Conservation (phyloP, 2,888 invertebrate species). For the Acleris laterana region DNA sequence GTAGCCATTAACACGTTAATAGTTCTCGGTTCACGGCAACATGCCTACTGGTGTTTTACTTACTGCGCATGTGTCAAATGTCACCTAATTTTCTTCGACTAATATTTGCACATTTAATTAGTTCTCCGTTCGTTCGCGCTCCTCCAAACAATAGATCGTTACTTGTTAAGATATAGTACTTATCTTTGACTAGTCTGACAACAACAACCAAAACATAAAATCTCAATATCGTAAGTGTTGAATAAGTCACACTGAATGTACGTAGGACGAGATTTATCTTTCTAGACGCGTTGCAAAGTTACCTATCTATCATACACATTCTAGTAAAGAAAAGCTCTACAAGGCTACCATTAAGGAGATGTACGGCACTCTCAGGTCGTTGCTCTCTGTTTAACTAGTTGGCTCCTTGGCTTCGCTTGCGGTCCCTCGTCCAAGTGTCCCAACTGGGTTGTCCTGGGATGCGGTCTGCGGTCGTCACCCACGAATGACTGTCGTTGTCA, state of each 20-base stretch:
- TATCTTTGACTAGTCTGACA: neutral
- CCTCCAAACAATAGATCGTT: neutral
- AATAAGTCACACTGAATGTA: too few species aligned
- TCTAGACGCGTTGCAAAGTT: too few species aligned
- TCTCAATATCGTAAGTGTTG: too few species aligned
- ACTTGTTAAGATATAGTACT: neutral
- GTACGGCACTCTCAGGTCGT: constrained; percentile 9
- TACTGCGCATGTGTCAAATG: constrained; percentile 14
- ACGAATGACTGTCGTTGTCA: constrained; percentile 23
- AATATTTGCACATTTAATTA: neutral
- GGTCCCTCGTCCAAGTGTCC: constrained; percentile 49
- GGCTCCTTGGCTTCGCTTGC: constrained; percentile 37
- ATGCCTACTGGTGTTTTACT: constrained; percentile 29
- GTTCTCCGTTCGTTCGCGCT: neutral
- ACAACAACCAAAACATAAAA: too few species aligned
- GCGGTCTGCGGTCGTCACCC: constrained; percentile 50
- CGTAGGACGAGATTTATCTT: too few species aligned
- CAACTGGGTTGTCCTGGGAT: constrained; percentile 48
- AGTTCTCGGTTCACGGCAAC: constrained; percentile 31
- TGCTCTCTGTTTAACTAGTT: constrained; percentile 27
- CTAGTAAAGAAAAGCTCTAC: neutral
- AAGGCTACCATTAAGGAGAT: neutral
- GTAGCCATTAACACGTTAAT: constrained; percentile 42
- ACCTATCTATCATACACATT: neutral
- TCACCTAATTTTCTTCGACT: constrained; percentile 14